phyloP scores from a whole-genome alignment of 2,113 vertebrate genomes.

The Microtus pennsylvanicus region DNA sequence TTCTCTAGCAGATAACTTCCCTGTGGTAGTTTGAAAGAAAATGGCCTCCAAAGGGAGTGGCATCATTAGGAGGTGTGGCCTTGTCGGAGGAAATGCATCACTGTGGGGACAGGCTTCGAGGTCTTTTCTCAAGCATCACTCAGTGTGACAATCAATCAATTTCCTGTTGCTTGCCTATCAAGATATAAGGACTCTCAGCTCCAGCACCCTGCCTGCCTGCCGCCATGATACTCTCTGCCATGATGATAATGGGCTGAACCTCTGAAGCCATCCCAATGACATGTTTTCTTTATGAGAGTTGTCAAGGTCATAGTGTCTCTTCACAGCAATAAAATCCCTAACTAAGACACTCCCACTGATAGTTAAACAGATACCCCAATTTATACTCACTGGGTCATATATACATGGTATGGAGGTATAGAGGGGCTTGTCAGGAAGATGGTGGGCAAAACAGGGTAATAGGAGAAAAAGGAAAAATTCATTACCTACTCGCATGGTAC shows the following conservation, averaged over 20 bases:
- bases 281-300: not conserved
- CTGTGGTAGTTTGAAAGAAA: too few relatives aligned
- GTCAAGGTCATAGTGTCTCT: not conserved
- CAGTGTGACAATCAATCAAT: too few relatives aligned
- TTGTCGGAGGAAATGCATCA: too few relatives aligned
- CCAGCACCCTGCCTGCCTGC: too few relatives aligned
- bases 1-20: not conserved
- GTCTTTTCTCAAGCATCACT: too few relatives aligned
- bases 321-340: not conserved
- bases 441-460: not conserved
- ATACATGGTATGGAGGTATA: not conserved
- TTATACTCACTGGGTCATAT: not conserved
- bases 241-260: too few relatives aligned
- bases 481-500: not conserved
- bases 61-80: too few relatives aligned
- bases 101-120: too few relatives aligned
- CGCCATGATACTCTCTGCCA: too few relatives aligned
- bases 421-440: not conserved
- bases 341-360: not conserved
- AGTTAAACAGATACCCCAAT: not conserved
- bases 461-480: not conserved
- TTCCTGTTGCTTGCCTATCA: too few relatives aligned
- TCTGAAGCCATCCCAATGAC: not conserved
- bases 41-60: too few relatives aligned
- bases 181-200: too few relatives aligned